These are phyloP conservation scores for Acronicta aceris DNA, from an alignment of 2,888 invertebrate species.

Conservation along the genomic window DNA sequence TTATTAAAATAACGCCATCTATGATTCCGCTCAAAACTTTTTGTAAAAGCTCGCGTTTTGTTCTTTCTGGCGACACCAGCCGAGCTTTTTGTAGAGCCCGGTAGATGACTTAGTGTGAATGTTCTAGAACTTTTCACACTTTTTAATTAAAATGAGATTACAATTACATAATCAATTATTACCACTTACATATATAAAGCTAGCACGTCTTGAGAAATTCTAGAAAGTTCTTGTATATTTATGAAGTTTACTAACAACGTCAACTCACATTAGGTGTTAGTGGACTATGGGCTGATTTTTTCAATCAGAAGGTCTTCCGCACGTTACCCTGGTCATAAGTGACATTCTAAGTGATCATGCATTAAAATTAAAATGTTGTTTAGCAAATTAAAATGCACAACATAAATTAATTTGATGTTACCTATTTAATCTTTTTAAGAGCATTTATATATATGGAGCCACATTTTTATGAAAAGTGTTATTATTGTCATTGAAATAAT, in stretches of 20 bases:
- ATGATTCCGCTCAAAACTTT: not conserved
- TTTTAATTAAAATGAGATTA: not conserved
- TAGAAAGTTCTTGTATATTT: too few relatives aligned
- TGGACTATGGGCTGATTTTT: too few relatives aligned
- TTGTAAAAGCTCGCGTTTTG: constrained; percentile 18
- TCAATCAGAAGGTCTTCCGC: too few relatives aligned
- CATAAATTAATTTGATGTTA: too few relatives aligned
- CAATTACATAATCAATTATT: not conserved
- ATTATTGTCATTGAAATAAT: not conserved
- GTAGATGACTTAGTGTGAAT: constrained; percentile 37
- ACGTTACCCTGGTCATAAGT: too few relatives aligned
- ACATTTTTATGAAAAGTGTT: not conserved
- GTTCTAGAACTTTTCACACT: not conserved
- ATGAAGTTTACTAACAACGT: too few relatives aligned
- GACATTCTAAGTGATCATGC: too few relatives aligned
- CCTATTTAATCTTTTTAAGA: not conserved
- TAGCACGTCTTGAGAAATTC: too few relatives aligned
- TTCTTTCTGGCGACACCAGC: too few relatives aligned
- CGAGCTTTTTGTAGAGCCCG: constrained; percentile 29
- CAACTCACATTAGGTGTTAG: too few relatives aligned
- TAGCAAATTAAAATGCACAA: too few relatives aligned
- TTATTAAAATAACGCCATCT: constrained; percentile 39
- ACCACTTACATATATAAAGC: not conserved
- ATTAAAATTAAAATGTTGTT: too few relatives aligned
- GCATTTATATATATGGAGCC: not conserved